Base-by-base conservation (phyloP, 53 echinoderm and acorn worm species). In the Temnopleurus reevesii region DNA sequence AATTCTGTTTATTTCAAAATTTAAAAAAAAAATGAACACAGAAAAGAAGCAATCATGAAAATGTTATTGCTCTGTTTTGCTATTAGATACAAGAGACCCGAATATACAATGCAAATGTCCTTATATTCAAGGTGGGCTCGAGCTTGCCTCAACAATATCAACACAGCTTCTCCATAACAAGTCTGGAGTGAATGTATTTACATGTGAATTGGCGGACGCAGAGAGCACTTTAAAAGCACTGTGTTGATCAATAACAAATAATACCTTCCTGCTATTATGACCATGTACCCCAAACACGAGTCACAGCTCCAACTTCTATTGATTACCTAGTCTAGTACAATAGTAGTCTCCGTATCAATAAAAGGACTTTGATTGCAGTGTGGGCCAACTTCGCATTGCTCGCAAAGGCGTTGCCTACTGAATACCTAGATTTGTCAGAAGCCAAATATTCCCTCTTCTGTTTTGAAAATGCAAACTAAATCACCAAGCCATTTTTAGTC, bases 381-480 rank as follows among this genome's bases (percentile, higher is more conserved):
- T 0, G 7, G 71, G 36, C 41, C 60, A 2, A 2, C 71, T 17
- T 41, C 34, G 71, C 71, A 71, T 71, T 71, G 71, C 71, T 71
- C 23, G 71, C 41, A 38, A 41, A 71, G 71, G 71, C 71, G 71
- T 71, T 71, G 10, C 71, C n/a, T n/a, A n/a, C n/a, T 41, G n/a
- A 19, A 71, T 71, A 71, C 71, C 71, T 21, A 38, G n/a, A 71
- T 71, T 71, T 38, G 71, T 71, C 36, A 71, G 35, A 7, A 33
- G 65, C 19, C 65, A 65, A 65, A 33, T 4, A 38, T 30, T 71
- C 30, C 10, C 9, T 36, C n/a, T 71, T 17, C 65, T 71, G 71
- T 71, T 71, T 41, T 71, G 38, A 71, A 71, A 71, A 71, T 23
- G 21, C 71, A 71, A 71, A 41, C 2, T 41, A 71, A 71, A 71